phyloP scores from a whole-genome alignment of 1,140 invertebrate genomes.

The Brachionus rubens region DNA sequence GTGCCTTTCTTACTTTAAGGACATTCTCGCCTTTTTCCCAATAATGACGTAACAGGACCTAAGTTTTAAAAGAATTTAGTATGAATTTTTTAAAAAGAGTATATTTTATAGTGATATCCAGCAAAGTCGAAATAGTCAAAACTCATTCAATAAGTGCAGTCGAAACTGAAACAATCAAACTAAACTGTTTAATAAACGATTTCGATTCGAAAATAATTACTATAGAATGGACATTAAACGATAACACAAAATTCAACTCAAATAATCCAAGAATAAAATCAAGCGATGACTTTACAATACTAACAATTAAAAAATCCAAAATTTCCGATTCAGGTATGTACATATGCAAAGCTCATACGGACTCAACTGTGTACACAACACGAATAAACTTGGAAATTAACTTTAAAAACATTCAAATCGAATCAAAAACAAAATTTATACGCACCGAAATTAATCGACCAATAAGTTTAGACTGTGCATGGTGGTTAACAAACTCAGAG shows the following conservation, averaged over 20 bases:
- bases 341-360: background rate
- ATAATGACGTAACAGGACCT: too few relatives aligned
- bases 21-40: too few relatives aligned
- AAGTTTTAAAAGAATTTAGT: too few relatives aligned
- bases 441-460: background rate
- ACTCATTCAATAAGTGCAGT: background rate
- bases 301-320: background rate
- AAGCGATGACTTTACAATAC: background rate
- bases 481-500: slow-evolving; percentile 4
- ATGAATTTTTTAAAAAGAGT: too few relatives aligned
- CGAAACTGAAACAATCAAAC: slow-evolving; percentile 4
- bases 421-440: slow-evolving; percentile 27
- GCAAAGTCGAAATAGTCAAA: background rate
- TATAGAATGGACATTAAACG: slow-evolving; percentile 3
- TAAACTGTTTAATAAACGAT: background rate
- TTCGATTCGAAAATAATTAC: background rate
- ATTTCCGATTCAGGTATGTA: slow-evolving; percentile 15
- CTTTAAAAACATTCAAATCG: background rate
- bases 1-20: too few relatives aligned
- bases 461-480: background rate
- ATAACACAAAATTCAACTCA: background rate
- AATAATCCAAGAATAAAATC: background rate
- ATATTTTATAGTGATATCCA: slow-evolving; percentile 3
- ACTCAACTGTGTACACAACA: background rate
- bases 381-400: background rate